phyloP scores from a whole-genome alignment of 2,113 vertebrate genomes.

The Micronycteris hirsuta region DNA sequence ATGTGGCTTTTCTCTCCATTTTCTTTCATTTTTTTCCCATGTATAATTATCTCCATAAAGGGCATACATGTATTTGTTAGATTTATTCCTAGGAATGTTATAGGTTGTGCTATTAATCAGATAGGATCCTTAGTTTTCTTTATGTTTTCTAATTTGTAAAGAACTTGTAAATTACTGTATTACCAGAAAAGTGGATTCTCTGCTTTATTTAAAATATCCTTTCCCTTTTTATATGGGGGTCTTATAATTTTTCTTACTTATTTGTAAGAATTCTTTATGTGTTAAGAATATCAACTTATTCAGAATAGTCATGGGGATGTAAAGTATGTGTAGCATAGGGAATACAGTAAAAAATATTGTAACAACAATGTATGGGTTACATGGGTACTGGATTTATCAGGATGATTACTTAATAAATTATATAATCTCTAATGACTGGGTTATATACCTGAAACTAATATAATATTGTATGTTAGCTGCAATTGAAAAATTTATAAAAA shows the following conservation, averaged over 20 bases:
- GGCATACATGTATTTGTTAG: neutral
- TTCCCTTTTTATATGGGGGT: neutral
- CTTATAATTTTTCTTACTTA: neutral
- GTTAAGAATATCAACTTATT: neutral
- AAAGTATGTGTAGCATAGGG: neutral
- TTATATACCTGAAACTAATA: neutral
- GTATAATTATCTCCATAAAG: neutral
- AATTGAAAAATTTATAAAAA: neutral
- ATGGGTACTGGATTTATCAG: neutral
- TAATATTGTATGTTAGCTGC: neutral
- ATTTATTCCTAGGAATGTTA: neutral
- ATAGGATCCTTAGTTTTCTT: slow-evolving; percentile 19
- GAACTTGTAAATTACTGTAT: neutral
- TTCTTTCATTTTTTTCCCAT: neutral
- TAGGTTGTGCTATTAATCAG: neutral
- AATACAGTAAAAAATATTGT: neutral
- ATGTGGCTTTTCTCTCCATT: neutral
- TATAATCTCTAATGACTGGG: neutral
- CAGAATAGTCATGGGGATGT: neutral
- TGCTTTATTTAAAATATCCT: neutral
- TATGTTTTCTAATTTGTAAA: slow-evolving; percentile 23
- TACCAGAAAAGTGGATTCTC: neutral
- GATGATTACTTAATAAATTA: neutral
- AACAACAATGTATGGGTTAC: neutral
- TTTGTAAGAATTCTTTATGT: neutral